Evolutionary conservation across 2,888 invertebrate species (phyloP), one percentile per base, ranked within the genome.

Genomic region (Rhopalosiphum nymphaeae): DNA sequence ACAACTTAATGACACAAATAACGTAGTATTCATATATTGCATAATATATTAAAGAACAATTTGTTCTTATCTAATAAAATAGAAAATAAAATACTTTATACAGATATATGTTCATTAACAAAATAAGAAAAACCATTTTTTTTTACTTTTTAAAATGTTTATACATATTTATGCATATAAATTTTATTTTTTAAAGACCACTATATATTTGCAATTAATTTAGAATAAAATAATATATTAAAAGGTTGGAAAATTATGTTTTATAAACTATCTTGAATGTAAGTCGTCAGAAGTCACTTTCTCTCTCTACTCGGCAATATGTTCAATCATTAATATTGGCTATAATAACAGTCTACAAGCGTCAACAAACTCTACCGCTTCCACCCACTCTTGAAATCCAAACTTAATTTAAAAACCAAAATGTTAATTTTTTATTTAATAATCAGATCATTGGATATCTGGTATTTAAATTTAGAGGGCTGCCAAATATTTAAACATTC

Each of bases 1-100:
- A 78, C 36, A 21, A 36, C 78, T 78, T 78, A 78, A 78, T 78
- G 21, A 78, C 21, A 36, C 21, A 21, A 78, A 78, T 78, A 78
- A 29, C 86, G 49, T 86, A 86, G 29, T 46, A 86, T 86, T 29
- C 16, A 86, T 86, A 16, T 86, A 86, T 86, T 86, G 44, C 86
- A 44, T 86, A 86, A 86, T 86, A 29, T 36, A 78, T 86, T 49
- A 13, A 29, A 86, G 16, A 49, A 53, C 36, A 56, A 53, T 36
- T 88, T 53, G 0, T 53, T 46, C 53, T 86, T 46, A 86, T 88
- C 36, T n/a, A 36, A 53, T 88, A 53, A 36, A 88, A 53, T 88
- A 78, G 36, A 78, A 78, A 78, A 78, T 78, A 78, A 78, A 78
- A 78, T 21, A 36, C 36, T 36, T 36, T 21, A 36, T 21, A 78